Evolutionary conservation across 2,113 vertebrate genomes (phyloP).

Genomic region (Copsychus sechellarum): DNA sequence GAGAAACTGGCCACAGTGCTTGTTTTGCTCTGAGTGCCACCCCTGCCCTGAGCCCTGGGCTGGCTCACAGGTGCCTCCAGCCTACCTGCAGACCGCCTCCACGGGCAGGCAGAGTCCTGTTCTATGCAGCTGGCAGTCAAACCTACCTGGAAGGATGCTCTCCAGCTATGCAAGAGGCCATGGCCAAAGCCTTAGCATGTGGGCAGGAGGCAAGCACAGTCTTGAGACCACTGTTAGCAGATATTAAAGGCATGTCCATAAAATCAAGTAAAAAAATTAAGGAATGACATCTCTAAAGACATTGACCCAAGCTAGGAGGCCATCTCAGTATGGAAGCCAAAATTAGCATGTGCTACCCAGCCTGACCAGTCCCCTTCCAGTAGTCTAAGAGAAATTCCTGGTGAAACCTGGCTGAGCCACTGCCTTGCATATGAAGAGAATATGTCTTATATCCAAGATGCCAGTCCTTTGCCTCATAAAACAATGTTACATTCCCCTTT

Average conservation of each 20-base stretch:
- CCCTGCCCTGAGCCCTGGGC: not conserved
- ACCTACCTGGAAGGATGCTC: not conserved
- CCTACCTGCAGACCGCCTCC: not conserved
- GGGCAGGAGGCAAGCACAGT: not conserved
- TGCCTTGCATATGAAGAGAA: not conserved
- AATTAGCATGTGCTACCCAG: not conserved
- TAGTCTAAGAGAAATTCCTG: not conserved
- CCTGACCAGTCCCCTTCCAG: not conserved
- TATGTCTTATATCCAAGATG: not conserved
- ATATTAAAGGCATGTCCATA: not conserved
- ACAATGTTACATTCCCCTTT: not conserved
- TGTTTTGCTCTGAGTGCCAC: not conserved
- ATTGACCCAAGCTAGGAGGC: not conserved
- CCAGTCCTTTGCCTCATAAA: not conserved
- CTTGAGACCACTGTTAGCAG: not conserved
- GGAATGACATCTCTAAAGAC: not conserved
- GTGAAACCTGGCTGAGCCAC: not conserved
- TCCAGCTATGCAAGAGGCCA: slow-evolving; percentile 14
- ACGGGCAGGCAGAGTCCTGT: not conserved
- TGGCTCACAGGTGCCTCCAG: not conserved
- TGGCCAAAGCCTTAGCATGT: not conserved
- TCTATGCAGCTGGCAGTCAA: not conserved
- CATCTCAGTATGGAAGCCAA: not conserved
- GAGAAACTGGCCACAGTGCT: not conserved
- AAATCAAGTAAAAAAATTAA: not conserved